A percentile compares a stretch with the other conserved stretches of the same genome.
Conservation (phyloP, 2,888 invertebrate species). For the Drosophila sordidula region DNA sequence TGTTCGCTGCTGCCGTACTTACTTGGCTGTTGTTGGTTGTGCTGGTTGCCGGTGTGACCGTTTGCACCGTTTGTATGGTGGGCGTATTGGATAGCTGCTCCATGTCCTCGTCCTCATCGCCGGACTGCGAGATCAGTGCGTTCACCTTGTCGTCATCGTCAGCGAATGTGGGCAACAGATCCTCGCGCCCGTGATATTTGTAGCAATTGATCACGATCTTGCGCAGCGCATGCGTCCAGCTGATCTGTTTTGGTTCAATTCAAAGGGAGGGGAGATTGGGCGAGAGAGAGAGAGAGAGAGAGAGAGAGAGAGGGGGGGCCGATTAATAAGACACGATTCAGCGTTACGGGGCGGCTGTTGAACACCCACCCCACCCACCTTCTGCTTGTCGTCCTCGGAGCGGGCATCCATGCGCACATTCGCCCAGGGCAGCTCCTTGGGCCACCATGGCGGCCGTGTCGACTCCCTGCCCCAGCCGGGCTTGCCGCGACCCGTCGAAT, state of each 20-base stretch:
- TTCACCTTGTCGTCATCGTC: conserved; percentile 94
- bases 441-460: conserved; percentile 99
- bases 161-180: conserved; percentile 96
- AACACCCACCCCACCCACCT: conserved; percentile 87
- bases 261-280: background rate
- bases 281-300: too few species aligned
- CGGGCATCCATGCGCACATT: conserved; percentile 99
- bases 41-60: conserved; percentile 67
- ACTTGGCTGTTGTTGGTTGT: conserved; percentile 70
- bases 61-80: conserved; percentile 76
- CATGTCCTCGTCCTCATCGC: conserved; percentile 81
- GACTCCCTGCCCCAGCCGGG: conserved; percentile 99
- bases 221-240: conserved; percentile 98
- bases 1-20: conserved; percentile 42
- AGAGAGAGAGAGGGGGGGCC: conserved; percentile 7
- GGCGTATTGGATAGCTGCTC: conserved; percentile 73
- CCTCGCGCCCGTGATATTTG: conserved; percentile 98
- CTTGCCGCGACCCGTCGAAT: conserved; percentile 97
- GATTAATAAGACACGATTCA: conserved; percentile 44
- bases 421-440: conserved; percentile 98
- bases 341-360: conserved; percentile 46
- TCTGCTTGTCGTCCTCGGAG: conserved; percentile 98
- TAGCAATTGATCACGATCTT: conserved; percentile 99
- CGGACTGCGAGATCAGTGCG: conserved; percentile 85
- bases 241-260: conserved; percentile 88